phyloP scores from a whole-genome alignment of 2,888 invertebrate species.

The Epirrita christyi region DNA sequence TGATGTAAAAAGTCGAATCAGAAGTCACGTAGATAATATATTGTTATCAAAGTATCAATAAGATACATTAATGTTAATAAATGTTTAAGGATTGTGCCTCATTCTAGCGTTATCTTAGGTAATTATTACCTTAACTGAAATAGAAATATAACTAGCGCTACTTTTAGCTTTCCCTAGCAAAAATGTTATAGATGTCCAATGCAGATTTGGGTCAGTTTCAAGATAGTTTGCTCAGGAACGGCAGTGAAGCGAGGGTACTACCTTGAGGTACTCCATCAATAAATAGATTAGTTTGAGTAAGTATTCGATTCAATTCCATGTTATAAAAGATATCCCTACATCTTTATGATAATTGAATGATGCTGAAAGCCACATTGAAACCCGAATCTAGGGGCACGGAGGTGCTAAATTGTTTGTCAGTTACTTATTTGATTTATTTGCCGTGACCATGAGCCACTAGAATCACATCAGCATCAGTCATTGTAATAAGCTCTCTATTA shows the following conservation, averaged over 20 bases:
- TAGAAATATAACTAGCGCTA: slow-evolving; percentile 31
- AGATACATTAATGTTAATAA: slow-evolving; percentile 72
- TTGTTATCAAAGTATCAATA: slow-evolving; percentile 77
- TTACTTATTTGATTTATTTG: too few species aligned
- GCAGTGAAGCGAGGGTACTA: neutral
- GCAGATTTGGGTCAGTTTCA: neutral
- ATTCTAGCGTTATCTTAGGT: slow-evolving; percentile 51
- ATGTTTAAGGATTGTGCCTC: slow-evolving; percentile 65
- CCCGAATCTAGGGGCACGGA: too few species aligned
- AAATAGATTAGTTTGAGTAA: too few species aligned
- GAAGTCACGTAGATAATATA: slow-evolving; percentile 58
- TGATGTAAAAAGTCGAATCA: slow-evolving; percentile 48
- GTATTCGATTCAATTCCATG: too few species aligned
- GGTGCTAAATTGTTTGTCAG: too few species aligned
- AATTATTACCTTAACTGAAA: slow-evolving; percentile 50
- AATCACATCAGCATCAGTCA: too few species aligned
- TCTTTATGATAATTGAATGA: too few species aligned
- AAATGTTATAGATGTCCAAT: neutral
- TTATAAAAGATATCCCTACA: too few species aligned
- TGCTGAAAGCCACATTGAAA: too few species aligned
- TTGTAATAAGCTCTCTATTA: too few species aligned
- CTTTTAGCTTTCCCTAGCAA: neutral
- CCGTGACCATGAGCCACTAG: too few species aligned
- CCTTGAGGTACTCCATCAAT: neutral
- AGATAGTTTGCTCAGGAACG: neutral